Evolutionary conservation across 2,888 invertebrate species (phyloP).

Genomic region (Neoitamus cyanurus): DNA sequence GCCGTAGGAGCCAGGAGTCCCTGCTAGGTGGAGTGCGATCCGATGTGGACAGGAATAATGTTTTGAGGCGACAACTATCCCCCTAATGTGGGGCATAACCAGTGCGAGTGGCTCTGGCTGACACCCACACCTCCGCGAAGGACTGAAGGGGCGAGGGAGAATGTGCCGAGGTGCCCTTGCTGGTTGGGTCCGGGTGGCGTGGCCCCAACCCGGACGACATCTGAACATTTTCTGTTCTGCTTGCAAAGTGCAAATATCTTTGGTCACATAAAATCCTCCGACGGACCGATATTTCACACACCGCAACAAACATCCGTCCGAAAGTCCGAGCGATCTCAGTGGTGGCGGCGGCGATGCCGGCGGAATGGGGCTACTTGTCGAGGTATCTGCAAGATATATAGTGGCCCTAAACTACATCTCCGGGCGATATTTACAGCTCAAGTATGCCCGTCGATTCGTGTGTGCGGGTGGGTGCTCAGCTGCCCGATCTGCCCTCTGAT

Average conservation of each 20-base stretch:
- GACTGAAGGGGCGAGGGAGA: background rate
- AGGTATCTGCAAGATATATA: conserved; percentile 52
- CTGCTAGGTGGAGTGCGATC: background rate
- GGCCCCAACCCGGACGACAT: conserved; percentile 12
- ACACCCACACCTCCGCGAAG: conserved; percentile 9
- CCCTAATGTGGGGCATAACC: conserved; percentile 11
- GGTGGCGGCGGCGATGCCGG: background rate
- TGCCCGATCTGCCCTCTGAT: background rate
- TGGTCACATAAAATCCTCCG: conserved; percentile 51
- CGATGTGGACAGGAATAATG: conserved; percentile 41
- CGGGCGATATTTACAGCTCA: conserved; percentile 45
- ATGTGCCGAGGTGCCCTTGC: background rate
- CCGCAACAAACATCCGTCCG: conserved; percentile 33
- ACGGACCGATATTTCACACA: conserved; percentile 36
- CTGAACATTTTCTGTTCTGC: conserved; percentile 44
- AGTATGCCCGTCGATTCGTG: background rate
- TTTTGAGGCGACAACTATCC: conserved; percentile 44
- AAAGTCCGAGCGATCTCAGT: conserved; percentile 22
- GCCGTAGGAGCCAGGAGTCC: background rate
- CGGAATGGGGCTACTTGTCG: conserved; percentile 36
- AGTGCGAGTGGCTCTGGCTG: background rate
- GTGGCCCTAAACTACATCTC: conserved; percentile 47
- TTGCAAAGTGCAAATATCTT: conserved; percentile 52
- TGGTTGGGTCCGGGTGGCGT: background rate
- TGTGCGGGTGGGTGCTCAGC: background rate